Evolutionary conservation across 2,797 vertebrate genomes (phyloP).

Genomic region (Rachycentron canadum): DNA sequence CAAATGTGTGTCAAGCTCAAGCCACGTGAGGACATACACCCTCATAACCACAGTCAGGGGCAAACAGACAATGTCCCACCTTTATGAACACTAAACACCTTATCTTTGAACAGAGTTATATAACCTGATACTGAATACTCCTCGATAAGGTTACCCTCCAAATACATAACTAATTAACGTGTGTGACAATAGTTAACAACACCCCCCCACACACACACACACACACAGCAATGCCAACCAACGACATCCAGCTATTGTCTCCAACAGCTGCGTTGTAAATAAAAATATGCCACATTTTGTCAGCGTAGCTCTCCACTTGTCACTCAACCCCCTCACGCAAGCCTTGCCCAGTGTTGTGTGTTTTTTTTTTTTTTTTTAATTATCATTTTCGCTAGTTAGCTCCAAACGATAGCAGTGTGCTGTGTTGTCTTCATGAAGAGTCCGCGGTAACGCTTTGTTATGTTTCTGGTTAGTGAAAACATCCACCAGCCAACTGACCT

Average conservation of each 20-base stretch:
- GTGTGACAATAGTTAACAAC: constrained; percentile 44
- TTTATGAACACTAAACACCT: constrained; percentile 31
- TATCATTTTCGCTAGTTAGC: constrained; percentile 63
- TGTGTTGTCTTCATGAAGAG: constrained; percentile 31
- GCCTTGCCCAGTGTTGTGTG: constrained; percentile 60
- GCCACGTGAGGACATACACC: constrained; percentile 3
- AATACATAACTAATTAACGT: constrained; percentile 43
- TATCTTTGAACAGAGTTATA: constrained; percentile 43
- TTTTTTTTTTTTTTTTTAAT: too few relatives aligned
- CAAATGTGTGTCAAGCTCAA: constrained; percentile 15
- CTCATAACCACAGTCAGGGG: neutral
- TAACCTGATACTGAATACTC: constrained; percentile 5
- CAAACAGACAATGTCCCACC: constrained; percentile 24
- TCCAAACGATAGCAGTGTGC: constrained; percentile 29
- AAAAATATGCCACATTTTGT: constrained; percentile 10
- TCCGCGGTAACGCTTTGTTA: constrained; percentile 37
- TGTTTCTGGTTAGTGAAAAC: constrained; percentile 16
- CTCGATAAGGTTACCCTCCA: neutral
- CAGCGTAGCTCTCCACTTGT: constrained; percentile 42
- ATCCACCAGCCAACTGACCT: constrained; percentile 36
- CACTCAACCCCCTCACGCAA: constrained; percentile 44
- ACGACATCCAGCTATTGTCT: neutral
- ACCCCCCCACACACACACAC: constrained; percentile 1
- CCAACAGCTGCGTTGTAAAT: neutral
- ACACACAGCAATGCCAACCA: constrained; percentile 11